These are phyloP conservation scores for Pipa parva DNA, from an alignment of 2,113 vertebrate species.

Conservation along the genomic window DNA sequence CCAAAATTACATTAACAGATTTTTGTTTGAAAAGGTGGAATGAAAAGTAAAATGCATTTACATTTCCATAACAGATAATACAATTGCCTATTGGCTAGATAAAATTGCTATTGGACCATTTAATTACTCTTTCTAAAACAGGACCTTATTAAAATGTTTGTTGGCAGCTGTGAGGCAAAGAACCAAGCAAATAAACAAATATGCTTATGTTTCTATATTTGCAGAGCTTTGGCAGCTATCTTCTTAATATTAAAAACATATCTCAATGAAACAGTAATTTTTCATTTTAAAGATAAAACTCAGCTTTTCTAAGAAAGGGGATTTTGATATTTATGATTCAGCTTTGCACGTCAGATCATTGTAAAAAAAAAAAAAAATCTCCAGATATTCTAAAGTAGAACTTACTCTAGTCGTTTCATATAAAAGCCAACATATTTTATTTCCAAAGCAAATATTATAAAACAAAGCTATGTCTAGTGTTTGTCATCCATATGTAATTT, in stretches of 20 bases:
- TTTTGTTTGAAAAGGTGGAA: too few species aligned
- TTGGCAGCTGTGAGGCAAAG: slow-evolving; percentile 57
- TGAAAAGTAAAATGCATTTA: too few species aligned
- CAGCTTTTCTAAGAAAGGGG: not conserved
- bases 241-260: slow-evolving; percentile 56
- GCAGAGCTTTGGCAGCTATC: slow-evolving; percentile 48
- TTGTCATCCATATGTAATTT: too few species aligned
- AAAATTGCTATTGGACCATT: slow-evolving; percentile 55
- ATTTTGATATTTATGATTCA: not conserved
- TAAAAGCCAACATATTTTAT: not conserved
- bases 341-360: not conserved
- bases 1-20: too few species aligned
- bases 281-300: not conserved
- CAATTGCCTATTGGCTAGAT: slow-evolving; percentile 50
- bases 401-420: not conserved
- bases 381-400: too few species aligned
- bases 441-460: not conserved
- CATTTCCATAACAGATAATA: too few species aligned
- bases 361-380: too few species aligned
- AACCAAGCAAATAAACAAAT: slow-evolving; percentile 47
- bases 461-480: not conserved
- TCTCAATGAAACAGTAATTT: slow-evolving; percentile 48
- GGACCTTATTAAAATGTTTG: slow-evolving; percentile 63
- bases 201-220: slow-evolving; percentile 18
- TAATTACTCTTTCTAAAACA: slow-evolving; percentile 64